Base-by-base conservation (phyloP, 2,113 vertebrate genomes). In the Poicephalus meyeri region DNA sequence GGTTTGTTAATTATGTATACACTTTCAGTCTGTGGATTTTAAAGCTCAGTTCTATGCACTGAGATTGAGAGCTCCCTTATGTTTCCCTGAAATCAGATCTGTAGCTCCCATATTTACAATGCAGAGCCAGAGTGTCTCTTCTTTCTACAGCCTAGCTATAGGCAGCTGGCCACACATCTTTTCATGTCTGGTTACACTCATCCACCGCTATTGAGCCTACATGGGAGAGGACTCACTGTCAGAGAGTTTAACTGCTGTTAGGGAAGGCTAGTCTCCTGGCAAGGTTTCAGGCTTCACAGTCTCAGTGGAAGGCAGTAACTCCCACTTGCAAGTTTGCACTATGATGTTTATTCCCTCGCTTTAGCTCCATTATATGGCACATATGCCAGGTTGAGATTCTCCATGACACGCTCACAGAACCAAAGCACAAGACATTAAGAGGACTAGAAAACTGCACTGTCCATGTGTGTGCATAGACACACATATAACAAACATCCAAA, bases 381-480 rank as follows among this genome's bases (percentile, higher is more conserved):
- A 7, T 6, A 23, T 10, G 12, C 16, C 44, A 80, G 66, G 12
- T 11, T 64, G 53, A 80, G 29, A 41, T 84, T 78, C n/a, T 49
- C 47, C 39, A 6, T 24, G 9, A 42, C 7, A n/a, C 0, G 0
- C 26, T 58, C 65, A 84, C 23, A 53, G 49, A 70, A 21, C 5
- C 18, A 61, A 77, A 91, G 29, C 10, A n/a, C 29, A 86, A 73
- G 41, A 13, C 50, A 60, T 31, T 44, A 39, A 53, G 44, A n/a
- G n/a, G 31, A 16, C 39, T 39, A 73, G 37, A 81, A 89, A 84
- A 81, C 16, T 20, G 7, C 19, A 8, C 3, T 76, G 25, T 23
- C 21, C 8, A 0, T 17, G 3, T 3, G 0, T 58, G 23, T 64
- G 17, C 13, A 10, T 12, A 28, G 14, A 5, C 5, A 66, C 5